Conservation (phyloP, 1,140 invertebrate genomes). For the Caenorhabditis remanei region DNA sequence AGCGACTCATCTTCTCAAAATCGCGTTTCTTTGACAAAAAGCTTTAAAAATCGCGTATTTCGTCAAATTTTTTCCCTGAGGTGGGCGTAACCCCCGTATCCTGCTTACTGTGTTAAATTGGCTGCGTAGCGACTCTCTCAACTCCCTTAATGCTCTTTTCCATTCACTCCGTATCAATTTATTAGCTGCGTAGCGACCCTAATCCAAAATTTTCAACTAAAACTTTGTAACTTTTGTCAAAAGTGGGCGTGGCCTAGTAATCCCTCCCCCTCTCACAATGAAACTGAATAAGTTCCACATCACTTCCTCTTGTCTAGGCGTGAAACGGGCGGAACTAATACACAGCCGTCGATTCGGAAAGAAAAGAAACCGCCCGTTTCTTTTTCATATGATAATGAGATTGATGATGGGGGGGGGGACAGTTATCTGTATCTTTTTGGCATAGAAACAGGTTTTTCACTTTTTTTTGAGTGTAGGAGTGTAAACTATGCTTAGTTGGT, state of each 20-base stretch:
- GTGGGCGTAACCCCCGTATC: too few species aligned
- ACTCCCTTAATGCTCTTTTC: too few species aligned
- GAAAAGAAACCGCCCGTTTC: not conserved
- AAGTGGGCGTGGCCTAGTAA: not conserved
- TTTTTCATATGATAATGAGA: slow-evolving; percentile 48
- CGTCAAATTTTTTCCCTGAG: too few species aligned
- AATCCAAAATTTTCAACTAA: too few species aligned
- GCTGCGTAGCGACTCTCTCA: too few species aligned
- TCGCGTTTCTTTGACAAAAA: too few species aligned
- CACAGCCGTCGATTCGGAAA: not conserved
- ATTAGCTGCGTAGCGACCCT: too few species aligned
- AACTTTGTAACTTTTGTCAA: not conserved
- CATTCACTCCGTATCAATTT: too few species aligned
- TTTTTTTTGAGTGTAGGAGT: not conserved
- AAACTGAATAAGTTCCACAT: not conserved
- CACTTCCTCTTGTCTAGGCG: not conserved
- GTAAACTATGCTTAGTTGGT: not conserved
- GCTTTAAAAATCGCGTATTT: too few species aligned
- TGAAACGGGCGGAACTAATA: slow-evolving; percentile 38
- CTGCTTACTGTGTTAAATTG: too few species aligned
- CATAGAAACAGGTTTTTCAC: not conserved
- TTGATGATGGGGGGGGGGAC: not conserved
- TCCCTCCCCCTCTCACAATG: not conserved
- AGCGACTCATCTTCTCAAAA: too few species aligned
- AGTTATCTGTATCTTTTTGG: not conserved